Evolutionary conservation across 2,888 invertebrate species (phyloP).

Genomic region (Sarcophaga caerulescens): DNA sequence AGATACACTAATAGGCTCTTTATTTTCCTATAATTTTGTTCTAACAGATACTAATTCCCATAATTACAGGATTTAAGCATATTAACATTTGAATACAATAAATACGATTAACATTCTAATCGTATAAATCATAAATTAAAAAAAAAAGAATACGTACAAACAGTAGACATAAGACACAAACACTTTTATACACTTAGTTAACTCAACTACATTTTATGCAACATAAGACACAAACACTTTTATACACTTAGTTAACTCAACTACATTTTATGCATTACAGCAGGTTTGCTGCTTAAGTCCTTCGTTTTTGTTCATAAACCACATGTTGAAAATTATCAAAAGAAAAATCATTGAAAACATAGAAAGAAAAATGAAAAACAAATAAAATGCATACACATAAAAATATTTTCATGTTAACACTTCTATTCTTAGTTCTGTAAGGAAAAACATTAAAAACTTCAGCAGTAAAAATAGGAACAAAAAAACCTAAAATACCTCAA

Average conservation of each 20-base stretch:
- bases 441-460: constrained; percentile 4
- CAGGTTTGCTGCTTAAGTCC: constrained; percentile 45
- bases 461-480: not conserved
- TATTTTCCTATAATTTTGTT: too few species aligned
- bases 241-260: constrained; percentile 16
- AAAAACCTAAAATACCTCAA: not conserved
- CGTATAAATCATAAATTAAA: constrained; percentile 27
- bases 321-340: constrained; percentile 56
- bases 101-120: constrained; percentile 1
- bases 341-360: constrained; percentile 44
- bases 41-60: not conserved
- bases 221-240: too few species aligned
- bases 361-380: constrained; percentile 24
- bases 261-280: constrained; percentile 23
- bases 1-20: too few species aligned
- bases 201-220: constrained; percentile 23
- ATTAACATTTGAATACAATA: not conserved
- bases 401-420: constrained; percentile 57
- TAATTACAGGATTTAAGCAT: not conserved
- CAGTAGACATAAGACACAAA: constrained; percentile 27
- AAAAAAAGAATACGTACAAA: not conserved
- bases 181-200: not conserved
- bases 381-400: not conserved
- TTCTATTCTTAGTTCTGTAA: constrained; percentile 20
- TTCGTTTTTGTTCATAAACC: constrained; percentile 27